These are phyloP conservation scores for Diabrotica virgifera DNA, from an alignment of 1,140 invertebrate species.

Conservation along the genomic window DNA sequence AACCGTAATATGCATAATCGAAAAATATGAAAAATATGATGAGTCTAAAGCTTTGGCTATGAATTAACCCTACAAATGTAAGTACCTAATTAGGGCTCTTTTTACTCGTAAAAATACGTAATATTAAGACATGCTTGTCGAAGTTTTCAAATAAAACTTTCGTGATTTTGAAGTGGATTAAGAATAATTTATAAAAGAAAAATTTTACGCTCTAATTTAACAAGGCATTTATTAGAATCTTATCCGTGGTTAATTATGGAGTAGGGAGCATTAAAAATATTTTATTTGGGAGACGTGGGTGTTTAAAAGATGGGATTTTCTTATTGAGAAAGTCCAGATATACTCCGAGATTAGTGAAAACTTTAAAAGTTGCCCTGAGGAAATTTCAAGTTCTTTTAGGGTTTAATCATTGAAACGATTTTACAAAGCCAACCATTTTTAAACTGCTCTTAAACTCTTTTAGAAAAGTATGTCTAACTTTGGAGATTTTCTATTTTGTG, in stretches of 20 bases:
- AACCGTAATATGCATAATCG: no score
- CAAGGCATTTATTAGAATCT: conserved; percentile 7
- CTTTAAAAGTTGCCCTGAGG: conserved; percentile 20
- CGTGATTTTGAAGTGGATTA: conserved; percentile 5
- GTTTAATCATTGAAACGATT: no score
- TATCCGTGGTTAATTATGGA: neutral
- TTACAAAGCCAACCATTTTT: no score
- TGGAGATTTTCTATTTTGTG: no score
- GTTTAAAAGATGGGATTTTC: conserved; percentile 16
- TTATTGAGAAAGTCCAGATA: conserved; percentile 22
- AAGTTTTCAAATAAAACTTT: conserved; percentile 15
- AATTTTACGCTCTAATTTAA: conserved; percentile 9
- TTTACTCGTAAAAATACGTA: neutral
- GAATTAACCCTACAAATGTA: neutral
- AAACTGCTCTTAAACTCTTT: no score
- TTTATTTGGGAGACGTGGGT: conserved; percentile 14
- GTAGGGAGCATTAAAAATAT: conserved; percentile 22
- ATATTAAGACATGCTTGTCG: neutral
- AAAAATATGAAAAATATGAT: no score
- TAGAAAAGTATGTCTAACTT: no score
- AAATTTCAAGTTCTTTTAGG: conserved; percentile 14
- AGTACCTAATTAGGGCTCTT: neutral
- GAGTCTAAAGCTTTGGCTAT: no score
- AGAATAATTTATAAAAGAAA: conserved; percentile 12
- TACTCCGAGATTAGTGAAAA: conserved; percentile 21